Percentiles rank a stretch among this genome's conserved stretches.
These are phyloP conservation scores for Hemicrepidius hirtus DNA, from an alignment of 2,888 invertebrate genomes.

Conservation along the genomic window DNA sequence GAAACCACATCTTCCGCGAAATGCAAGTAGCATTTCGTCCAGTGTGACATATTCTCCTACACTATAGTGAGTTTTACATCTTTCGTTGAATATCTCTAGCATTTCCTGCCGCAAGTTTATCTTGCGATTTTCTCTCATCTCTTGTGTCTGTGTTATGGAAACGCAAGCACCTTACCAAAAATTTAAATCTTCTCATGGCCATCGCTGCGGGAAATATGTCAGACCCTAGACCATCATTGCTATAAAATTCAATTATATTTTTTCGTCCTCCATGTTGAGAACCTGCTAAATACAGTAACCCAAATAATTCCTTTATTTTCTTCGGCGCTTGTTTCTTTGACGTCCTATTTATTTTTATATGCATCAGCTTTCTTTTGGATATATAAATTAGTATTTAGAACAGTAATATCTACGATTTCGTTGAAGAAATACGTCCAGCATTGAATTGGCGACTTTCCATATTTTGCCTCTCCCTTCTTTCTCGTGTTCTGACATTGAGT, in stretches of 20 bases:
- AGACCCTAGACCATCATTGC: neutral
- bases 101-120: constrained; percentile 1
- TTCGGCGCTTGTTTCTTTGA: neutral
- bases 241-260: neutral
- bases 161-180: neutral
- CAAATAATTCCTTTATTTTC: constrained; percentile 17
- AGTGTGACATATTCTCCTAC: constrained; percentile 43
- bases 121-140: neutral
- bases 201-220: neutral
- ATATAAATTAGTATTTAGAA: constrained; percentile 12
- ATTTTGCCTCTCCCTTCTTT: constrained; percentile 15
- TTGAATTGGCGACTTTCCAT: constrained; percentile 8
- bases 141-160: neutral
- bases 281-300: neutral
- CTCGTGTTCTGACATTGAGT: constrained; percentile 15
- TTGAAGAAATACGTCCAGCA: constrained; percentile 14
- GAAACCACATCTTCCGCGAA: constrained; percentile 28
- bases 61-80: constrained; percentile 50
- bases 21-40: constrained; percentile 45
- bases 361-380: neutral
- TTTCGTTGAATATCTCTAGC: neutral
- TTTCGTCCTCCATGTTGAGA: neutral
- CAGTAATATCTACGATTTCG: constrained; percentile 13
- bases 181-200: neutral
- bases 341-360: constrained; percentile 7